Percentiles rank a stretch among this genome's conserved stretches.
These are phyloP conservation scores for Enteromius mattozi DNA, from an alignment of 2,797 vertebrate species.

Conservation along the genomic window DNA sequence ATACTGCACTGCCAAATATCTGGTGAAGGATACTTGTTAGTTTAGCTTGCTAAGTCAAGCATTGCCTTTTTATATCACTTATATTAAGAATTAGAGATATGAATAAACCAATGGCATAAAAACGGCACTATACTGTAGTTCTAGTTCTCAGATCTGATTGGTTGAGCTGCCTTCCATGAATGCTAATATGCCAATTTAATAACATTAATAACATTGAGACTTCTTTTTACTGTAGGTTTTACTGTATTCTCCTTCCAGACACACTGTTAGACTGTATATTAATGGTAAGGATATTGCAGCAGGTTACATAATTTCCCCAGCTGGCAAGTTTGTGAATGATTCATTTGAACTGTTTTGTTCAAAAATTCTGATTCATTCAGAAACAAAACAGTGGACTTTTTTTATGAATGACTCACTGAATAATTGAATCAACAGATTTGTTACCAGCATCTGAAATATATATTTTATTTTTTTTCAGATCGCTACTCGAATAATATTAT, in stretches of 20 bases:
- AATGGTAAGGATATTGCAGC: background rate
- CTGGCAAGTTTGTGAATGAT: background rate
- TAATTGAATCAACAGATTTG: background rate
- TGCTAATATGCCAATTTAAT: background rate
- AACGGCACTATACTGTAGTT: background rate
- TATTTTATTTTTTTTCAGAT: no score
- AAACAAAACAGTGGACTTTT: background rate
- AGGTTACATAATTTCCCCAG: background rate
- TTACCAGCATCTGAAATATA: background rate
- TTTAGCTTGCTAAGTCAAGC: background rate
- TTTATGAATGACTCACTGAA: background rate
- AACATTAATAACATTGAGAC: background rate
- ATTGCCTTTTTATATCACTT: background rate
- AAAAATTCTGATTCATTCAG: background rate
- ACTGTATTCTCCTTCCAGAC: background rate
- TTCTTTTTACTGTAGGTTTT: background rate
- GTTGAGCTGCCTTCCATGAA: background rate
- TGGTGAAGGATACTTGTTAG: slow-evolving; percentile 31
- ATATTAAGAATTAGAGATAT: background rate
- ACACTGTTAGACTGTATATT: background rate
- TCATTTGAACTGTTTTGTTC: background rate
- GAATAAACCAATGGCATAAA: background rate
- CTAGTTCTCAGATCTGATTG: background rate
- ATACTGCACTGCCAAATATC: slow-evolving; percentile 31
- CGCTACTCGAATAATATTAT: no score